A percentile compares a stretch with the other conserved stretches of the same genome.
These are phyloP conservation scores for Mormyrus iriodes DNA, from an alignment of 2,113 vertebrate species.

Conservation along the genomic window DNA sequence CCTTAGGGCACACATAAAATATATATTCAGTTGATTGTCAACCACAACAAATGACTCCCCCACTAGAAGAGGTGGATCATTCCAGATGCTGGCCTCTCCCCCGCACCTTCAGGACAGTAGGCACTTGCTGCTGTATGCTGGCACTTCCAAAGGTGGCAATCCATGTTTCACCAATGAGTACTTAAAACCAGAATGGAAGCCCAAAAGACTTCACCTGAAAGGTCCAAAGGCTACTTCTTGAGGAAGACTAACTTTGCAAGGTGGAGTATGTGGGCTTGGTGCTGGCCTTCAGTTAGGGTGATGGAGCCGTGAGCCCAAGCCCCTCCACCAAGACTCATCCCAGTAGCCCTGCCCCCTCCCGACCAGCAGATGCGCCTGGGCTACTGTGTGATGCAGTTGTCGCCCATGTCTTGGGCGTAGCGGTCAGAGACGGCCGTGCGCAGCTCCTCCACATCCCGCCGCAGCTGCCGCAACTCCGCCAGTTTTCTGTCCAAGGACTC, in stretches of 20 bases:
- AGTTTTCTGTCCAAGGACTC: slow-evolving; percentile 80
- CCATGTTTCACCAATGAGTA: background rate
- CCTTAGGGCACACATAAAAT: slow-evolving; percentile 37
- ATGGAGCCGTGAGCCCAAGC: background rate
- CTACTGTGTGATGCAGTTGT: slow-evolving; percentile 92
- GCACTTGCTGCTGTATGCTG: background rate
- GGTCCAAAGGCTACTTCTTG: background rate
- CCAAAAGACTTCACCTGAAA: background rate
- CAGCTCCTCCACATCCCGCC: slow-evolving; percentile 82
- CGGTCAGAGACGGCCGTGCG: slow-evolving; percentile 86
- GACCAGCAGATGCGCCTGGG: background rate
- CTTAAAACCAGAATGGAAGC: background rate
- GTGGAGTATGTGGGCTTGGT: background rate
- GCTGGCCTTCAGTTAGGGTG: background rate
- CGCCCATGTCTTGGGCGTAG: slow-evolving; percentile 97
- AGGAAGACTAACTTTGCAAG: background rate
- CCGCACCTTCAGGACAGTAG: background rate
- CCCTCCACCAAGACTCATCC: background rate
- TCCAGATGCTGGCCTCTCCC: background rate
- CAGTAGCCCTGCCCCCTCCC: background rate
- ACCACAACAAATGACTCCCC: slow-evolving; percentile 55
- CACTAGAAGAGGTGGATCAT: slow-evolving; percentile 40
- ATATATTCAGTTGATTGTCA: slow-evolving; percentile 68
- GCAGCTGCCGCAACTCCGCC: slow-evolving; percentile 77
- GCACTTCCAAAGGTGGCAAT: background rate